Evolutionary conservation across 37 sponge, comb jelly and placozoan genomes (phyloP).

Genomic region (Corticium candelabrum): DNA sequence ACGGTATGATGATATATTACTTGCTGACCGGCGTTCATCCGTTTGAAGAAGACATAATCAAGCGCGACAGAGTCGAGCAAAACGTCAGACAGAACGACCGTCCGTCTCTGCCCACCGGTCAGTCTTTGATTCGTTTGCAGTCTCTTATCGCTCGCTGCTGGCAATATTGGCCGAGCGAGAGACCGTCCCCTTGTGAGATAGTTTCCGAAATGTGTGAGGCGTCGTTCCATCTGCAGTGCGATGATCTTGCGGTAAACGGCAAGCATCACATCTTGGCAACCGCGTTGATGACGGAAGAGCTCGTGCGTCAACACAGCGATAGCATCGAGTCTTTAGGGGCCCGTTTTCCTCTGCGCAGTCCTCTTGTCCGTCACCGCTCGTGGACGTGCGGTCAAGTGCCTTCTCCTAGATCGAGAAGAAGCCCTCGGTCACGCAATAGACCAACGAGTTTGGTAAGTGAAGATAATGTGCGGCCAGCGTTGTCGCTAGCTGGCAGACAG

Average conservation of each 20-base stretch:
- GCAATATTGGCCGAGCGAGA: neutral
- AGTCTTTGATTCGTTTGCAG: neutral
- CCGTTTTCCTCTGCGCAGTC: too few relatives aligned
- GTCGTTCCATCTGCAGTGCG: neutral
- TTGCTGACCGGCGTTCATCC: conserved; percentile 79
- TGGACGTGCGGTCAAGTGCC: too few relatives aligned
- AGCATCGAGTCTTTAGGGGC: too few relatives aligned
- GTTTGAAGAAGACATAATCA: conserved; percentile 52
- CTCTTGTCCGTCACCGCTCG: too few relatives aligned
- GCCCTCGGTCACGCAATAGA: too few relatives aligned
- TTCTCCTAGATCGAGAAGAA: too few relatives aligned
- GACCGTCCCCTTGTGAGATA: neutral
- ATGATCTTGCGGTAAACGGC: neutral
- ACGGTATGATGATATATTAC: conserved; percentile 87
- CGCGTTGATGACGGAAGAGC: too few relatives aligned
- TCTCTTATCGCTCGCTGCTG: neutral
- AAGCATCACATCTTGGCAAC: too few relatives aligned
- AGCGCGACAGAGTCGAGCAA: conserved; percentile 34
- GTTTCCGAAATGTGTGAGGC: neutral
- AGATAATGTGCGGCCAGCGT: too few relatives aligned
- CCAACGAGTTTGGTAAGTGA: too few relatives aligned
- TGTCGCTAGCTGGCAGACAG: too few relatives aligned
- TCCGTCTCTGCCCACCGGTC: neutral
- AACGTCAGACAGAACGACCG: neutral
- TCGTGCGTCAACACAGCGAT: too few relatives aligned